These are phyloP conservation scores for Phaethornis superciliosus DNA, from an alignment of 2,113 vertebrate genomes.

Conservation along the genomic window DNA sequence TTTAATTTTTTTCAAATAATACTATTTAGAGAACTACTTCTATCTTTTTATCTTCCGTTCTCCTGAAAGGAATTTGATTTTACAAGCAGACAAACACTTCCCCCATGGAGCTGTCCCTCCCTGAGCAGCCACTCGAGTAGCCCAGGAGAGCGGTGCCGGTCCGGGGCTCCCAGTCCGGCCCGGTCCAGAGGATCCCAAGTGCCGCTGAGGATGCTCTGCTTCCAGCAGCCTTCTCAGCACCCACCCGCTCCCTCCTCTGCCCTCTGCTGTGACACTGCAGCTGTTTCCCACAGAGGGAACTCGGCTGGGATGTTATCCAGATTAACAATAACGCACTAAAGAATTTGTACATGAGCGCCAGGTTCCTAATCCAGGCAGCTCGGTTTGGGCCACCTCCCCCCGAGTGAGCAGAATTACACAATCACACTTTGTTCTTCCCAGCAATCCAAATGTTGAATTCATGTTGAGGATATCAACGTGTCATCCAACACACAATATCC, in stretches of 20 bases:
- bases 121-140: not conserved
- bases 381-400: not conserved
- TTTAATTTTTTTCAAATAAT: not conserved
- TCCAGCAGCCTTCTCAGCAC: not conserved
- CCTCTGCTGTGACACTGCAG: not conserved
- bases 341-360: not conserved
- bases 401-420: not conserved
- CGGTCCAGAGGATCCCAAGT: not conserved
- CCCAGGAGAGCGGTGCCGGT: too few species aligned
- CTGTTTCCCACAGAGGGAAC: not conserved
- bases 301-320: not conserved
- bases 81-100: not conserved
- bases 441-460: rapidly evolving
- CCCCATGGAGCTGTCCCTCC: not conserved
- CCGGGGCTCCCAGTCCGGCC: too few species aligned
- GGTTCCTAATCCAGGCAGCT: not conserved
- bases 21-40: not conserved
- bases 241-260: not conserved
- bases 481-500: not conserved
- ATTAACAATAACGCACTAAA: not conserved
- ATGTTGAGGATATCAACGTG: not conserved
- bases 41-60: not conserved
- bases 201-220: not conserved
- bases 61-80: not conserved
- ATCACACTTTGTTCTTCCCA: not conserved